Base-by-base conservation (phyloP, 2,888 invertebrate genomes). In the Alloscopus bannaensis region DNA sequence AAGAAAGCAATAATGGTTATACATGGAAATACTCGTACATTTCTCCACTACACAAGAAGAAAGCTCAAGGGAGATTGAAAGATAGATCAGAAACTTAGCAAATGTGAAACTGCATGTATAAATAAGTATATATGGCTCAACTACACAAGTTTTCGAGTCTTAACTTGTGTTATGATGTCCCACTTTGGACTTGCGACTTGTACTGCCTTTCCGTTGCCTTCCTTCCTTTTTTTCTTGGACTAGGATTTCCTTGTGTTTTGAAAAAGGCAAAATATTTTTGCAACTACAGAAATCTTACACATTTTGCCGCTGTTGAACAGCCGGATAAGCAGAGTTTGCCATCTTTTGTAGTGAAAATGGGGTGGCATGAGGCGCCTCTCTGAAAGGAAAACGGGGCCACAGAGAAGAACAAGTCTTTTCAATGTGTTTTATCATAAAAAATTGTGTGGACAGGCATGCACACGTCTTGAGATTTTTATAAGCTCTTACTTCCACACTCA, bases 251-350 rank as follows among this genome's bases (percentile, higher is more conserved):
- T 22, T 55, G 26, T 31, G 40, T 52, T 31, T 20, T 45, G 22
- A 42, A 71, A 36, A 42, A 71, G 52, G 62, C 50, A 50, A 72
- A 72, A 52, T 72, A 62, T n/a, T n/a, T 72, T 70, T 70, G 70
- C 45, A 60, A 70, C 70, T 70, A 45, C 3, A 29, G 52, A n/a
- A 45, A 47, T 47, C 26, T 28, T 64, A 45, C 29, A 45, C n/a
- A 28, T 64, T 45, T 60, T 60, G 28, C 60, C 47, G 2, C n/a
- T n/a, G n/a, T n/a, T n/a, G n/a, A n/a, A n/a, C n/a, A 69, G 59
- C 60, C 47, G 57, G 60, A 60, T 60, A 60, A 60, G 60, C 60
- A 60, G 40, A 60, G 40, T 60, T 45, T 40, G 24, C 60, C 60
- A 40, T 40, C 22, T 40, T 60, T 24, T 60, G n/a, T n/a, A n/a